Conservation (phyloP, 1,140 invertebrate species). For the Ruditapes philippinarum region DNA sequence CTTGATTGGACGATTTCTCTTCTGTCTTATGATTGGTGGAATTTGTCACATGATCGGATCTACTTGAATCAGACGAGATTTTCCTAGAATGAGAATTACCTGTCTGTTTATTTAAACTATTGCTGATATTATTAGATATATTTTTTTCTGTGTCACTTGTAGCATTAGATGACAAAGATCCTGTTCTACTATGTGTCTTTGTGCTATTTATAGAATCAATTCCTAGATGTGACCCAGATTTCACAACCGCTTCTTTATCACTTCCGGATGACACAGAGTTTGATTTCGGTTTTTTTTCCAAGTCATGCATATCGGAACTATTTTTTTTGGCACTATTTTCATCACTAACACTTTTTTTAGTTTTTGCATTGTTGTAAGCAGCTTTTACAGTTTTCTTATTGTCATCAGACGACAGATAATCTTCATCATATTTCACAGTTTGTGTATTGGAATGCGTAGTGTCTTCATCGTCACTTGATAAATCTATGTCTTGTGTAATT, state of each 20-base stretch:
- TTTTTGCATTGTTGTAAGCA: too few species aligned
- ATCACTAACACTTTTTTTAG: neutral
- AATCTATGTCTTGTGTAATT: constrained; percentile 69
- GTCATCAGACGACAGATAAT: constrained; percentile 42
- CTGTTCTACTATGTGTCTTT: neutral
- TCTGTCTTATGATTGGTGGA: constrained; percentile 29
- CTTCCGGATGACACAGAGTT: constrained; percentile 17
- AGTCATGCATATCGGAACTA: neutral
- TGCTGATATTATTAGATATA: neutral
- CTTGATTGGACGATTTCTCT: constrained; percentile 35
- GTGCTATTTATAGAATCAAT: neutral
- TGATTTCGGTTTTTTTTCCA: neutral
- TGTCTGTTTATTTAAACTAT: neutral
- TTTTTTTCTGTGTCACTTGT: neutral
- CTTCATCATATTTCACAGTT: constrained; percentile 71
- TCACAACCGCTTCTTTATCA: constrained; percentile 2
- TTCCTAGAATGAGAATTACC: constrained; percentile 8
- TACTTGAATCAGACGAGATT: constrained; percentile 57
- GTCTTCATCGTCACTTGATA: constrained; percentile 82
- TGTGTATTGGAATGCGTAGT: constrained; percentile 49
- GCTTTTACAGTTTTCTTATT: too few species aligned
- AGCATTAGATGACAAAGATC: neutral
- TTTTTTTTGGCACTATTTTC: neutral
- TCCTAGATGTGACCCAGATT: neutral
- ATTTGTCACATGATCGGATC: constrained; percentile 26